phyloP scores from a whole-genome alignment of 1,140 invertebrate genomes.

The Drosophila simulans region DNA sequence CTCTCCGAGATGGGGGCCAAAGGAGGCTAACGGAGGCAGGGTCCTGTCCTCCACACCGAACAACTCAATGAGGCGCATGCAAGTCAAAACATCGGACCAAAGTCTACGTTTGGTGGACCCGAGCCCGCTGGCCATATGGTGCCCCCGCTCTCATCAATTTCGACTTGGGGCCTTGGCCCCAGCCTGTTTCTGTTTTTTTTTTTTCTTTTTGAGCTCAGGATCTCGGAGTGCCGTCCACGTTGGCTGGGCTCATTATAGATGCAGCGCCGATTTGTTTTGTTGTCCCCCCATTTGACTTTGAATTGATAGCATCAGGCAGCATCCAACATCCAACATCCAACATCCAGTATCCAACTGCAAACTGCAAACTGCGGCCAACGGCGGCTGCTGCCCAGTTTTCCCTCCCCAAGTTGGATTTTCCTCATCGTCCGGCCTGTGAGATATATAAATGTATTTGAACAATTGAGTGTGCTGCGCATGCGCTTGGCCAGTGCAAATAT shows the following conservation, averaged over 20 bases:
- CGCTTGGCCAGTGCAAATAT: slow-evolving; percentile 75
- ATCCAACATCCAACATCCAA: slow-evolving; percentile 28
- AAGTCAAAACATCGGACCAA: slow-evolving; percentile 43
- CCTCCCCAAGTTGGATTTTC: slow-evolving; percentile 1
- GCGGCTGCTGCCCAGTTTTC: slow-evolving; percentile 10
- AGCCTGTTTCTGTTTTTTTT: slow-evolving; percentile 3
- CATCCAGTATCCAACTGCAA: slow-evolving; percentile 27
- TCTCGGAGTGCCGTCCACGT: slow-evolving; percentile 4
- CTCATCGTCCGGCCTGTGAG: slow-evolving; percentile 65
- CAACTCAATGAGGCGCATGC: slow-evolving; percentile 54
- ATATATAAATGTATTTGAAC: slow-evolving; percentile 80
- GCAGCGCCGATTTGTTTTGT: slow-evolving; percentile 83
- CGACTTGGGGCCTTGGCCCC: slow-evolving; percentile 12
- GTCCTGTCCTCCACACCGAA: neutral
- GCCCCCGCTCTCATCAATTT: slow-evolving; percentile 47
- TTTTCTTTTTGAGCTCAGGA: neutral
- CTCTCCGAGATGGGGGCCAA: neutral
- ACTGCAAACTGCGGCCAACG: neutral
- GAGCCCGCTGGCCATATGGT: slow-evolving; percentile 27
- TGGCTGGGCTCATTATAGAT: slow-evolving; percentile 72
- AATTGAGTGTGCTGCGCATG: slow-evolving; percentile 75
- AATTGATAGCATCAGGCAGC: slow-evolving; percentile 79
- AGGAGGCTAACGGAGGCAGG: no score
- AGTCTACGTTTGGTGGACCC: neutral
- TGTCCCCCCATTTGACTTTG: slow-evolving; percentile 82